Evolutionary conservation across 2,113 vertebrate species (phyloP).

Genomic region (Tautogolabrus adspersus): DNA sequence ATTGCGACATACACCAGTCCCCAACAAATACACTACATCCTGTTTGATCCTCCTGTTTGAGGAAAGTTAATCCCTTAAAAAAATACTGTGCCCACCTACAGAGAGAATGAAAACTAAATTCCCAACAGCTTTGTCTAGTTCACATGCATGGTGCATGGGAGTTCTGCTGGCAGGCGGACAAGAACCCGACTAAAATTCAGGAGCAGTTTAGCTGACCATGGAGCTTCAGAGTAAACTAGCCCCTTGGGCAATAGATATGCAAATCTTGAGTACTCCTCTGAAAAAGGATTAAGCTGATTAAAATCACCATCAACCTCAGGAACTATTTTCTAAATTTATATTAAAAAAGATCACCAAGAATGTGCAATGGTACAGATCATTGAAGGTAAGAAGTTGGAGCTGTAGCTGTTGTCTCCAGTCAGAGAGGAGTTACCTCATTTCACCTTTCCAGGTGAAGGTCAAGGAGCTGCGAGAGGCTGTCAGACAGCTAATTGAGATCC

Average conservation of each 20-base stretch:
- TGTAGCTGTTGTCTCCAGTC: conserved; percentile 3
- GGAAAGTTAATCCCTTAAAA: neutral
- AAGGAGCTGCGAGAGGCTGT: conserved; percentile 23
- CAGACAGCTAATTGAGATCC: conserved; percentile 31
- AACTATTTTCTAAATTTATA: neutral
- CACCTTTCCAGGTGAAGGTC: conserved; percentile 28
- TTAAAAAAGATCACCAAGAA: neutral
- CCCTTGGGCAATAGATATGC: neutral
- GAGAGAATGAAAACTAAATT: conserved; percentile 7
- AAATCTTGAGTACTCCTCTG: conserved; percentile 3
- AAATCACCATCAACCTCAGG: neutral
- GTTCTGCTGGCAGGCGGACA: conserved; percentile 28
- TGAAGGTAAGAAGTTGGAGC: neutral
- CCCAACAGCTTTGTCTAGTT: conserved; percentile 5
- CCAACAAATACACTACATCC: too few relatives aligned
- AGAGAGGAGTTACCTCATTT: neutral
- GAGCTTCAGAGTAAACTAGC: conserved; percentile 17
- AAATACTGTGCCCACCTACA: neutral
- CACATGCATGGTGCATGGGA: conserved; percentile 5
- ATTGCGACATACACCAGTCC: neutral
- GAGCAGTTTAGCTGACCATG: conserved; percentile 6
- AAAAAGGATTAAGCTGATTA: neutral
- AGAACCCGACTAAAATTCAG: neutral
- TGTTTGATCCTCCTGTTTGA: neutral
- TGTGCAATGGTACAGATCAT: neutral